Base-by-base conservation (phyloP, 2,888 invertebrate genomes). In the Ophonus ardosiacus region DNA sequence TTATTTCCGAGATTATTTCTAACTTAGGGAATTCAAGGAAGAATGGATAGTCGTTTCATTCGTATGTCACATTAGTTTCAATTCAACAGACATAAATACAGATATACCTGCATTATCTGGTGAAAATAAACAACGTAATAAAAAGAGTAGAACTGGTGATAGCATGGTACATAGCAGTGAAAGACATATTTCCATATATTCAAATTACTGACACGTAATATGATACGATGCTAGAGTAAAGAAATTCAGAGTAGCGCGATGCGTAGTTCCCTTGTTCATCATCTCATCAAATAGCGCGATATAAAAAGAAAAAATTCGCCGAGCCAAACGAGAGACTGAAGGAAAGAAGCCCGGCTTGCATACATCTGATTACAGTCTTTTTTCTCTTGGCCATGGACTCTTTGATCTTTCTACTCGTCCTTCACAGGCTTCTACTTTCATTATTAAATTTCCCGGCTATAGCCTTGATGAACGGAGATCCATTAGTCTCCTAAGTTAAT, bases 361-460 rank as follows among this genome's bases (percentile, higher is more conserved):
- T 83, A 83, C 83, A 43, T 83, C 61, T 84, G 84, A 84, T 84
- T 84, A 82, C 82, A n/a, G 71, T 82, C 40, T 74, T 78, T 84
- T 76, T 78, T 63, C 43, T 24, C 21, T 40, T 38, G 84, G 38
- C 21, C 40, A 43, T 31, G 78, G n/a, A 51, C 13, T 63, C 84
- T 84, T 84, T 84, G 84, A 84, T 84, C 78, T 84, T 78, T 21
- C 10, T 51, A 13, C 56, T 31, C 61, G 65, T 84, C 84, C 84
- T 78, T 78, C 65, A 63, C 63, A 84, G 84, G 63, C 61, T 76
- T 84, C 84, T 83, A 83, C 83, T 84, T 84, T 84, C 78, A 78
- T 84, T 84, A 84, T 78, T 84, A 84, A 84, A 78, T 84, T 71
- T 78, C 31, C 78, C 65, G 78, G 78, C 83, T 84, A 38, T 38